Conservation (phyloP, 2,113 vertebrate genomes). For the Callorhinus ursinus region DNA sequence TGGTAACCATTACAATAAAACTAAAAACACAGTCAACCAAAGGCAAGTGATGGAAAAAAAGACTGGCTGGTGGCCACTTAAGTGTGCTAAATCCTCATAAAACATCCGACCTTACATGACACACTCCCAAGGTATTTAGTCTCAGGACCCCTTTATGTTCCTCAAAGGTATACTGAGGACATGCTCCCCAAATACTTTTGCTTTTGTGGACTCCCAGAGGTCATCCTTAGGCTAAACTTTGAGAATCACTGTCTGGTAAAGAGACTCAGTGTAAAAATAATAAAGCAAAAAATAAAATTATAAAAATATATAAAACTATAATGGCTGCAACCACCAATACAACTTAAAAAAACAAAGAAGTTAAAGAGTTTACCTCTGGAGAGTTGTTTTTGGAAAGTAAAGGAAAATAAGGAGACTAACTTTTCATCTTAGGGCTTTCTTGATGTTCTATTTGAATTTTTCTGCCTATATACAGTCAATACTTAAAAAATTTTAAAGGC, state of each 20-base stretch:
- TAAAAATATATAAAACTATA: background rate
- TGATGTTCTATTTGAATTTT: background rate
- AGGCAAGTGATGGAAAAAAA: background rate
- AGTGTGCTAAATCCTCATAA: background rate
- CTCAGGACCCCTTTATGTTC: background rate
- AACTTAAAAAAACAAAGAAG: background rate
- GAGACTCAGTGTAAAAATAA: background rate
- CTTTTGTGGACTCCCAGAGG: background rate
- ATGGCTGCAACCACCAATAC: background rate
- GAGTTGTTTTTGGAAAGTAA: background rate
- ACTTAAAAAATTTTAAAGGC: background rate
- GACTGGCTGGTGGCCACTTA: background rate
- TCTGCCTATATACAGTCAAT: background rate
- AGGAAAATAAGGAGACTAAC: background rate
- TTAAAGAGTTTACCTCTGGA: background rate
- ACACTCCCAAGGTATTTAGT: background rate
- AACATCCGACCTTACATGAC: background rate
- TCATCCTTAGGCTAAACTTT: background rate
- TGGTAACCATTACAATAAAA: background rate
- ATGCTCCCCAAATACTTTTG: background rate
- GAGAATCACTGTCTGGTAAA: background rate
- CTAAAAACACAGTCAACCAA: background rate
- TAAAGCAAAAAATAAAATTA: background rate
- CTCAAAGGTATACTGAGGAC: background rate
- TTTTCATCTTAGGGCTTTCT: constrained; percentile 14